Evolutionary conservation across 2,888 invertebrate species (phyloP), one percentile per base, ranked within the genome.

Genomic region (Ametastegia equiseti): DNA sequence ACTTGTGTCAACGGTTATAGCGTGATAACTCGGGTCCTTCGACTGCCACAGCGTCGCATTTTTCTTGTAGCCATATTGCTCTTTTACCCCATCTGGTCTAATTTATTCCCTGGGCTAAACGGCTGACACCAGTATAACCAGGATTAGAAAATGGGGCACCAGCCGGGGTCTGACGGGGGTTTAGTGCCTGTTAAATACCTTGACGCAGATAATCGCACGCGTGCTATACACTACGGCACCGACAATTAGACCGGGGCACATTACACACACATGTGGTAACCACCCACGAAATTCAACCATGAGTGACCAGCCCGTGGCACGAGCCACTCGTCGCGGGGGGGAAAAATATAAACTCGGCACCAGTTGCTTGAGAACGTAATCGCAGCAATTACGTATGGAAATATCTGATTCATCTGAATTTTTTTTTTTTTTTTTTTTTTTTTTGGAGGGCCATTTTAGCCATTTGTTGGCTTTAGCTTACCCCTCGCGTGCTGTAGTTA

Each of bases 311-410:
- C 71, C 80, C 80, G 60, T 75, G 39, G 80, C 65, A 54, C 80
- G 36, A 69, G 80, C 69, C 23, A 50, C 54, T 36, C 75, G 57
- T 77, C 82, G 65, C 60, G 42, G 71, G 71, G 78, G 67, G 69
- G 67, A n/a, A 13, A 9, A 42, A 45, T 60, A 13, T 60, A 13
- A 75, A 30, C 45, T 39, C 65, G 65, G 84, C 87, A 89, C 87
- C 91, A 91, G 90, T 91, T 91, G 90, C 88, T 84, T 86, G 84
- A 86, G 84, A 86, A 84, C 84, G 86, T 90, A 89, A 91, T 90
- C 88, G 90, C 85, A 85, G 87, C 89, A 91, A 91, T 91, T 91
- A 91, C 88, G 85, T 88, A 91, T 91, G 91, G 88, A 90, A 91
- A 91, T 91, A 88, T 85, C 88, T 89, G 91, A 91, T 91, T 88